Evolutionary conservation across 2,797 vertebrate genomes (phyloP).

Genomic region (Mormyrus hasselquistii): DNA sequence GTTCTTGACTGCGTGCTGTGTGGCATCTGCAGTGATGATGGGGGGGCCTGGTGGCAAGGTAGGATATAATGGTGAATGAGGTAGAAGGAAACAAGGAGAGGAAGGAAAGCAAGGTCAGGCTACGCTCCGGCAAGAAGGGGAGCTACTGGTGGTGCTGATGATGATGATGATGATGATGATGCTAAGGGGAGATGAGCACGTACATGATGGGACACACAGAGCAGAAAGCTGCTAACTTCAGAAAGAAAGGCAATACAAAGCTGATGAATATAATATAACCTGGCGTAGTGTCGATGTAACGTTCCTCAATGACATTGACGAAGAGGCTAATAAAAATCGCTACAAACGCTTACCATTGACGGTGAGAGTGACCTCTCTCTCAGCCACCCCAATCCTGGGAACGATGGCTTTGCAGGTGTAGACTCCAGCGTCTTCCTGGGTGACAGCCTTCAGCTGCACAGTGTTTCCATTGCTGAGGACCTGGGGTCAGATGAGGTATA

Average conservation of each 20-base stretch:
- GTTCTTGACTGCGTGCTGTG: conserved; percentile 71
- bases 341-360: conserved; percentile 70
- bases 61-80: not conserved
- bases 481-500: conserved; percentile 47
- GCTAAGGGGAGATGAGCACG: conserved; percentile 40
- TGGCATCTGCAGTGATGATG: conserved; percentile 70
- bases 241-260: not conserved
- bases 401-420: conserved; percentile 84
- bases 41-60: conserved; percentile 66
- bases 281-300: not conserved
- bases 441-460: conserved; percentile 72
- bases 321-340: not conserved
- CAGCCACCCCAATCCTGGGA: conserved; percentile 71
- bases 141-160: not conserved
- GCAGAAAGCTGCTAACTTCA: not conserved
- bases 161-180: conserved; percentile 13
- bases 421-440: conserved; percentile 77
- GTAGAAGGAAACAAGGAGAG: not conserved
- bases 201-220: conserved; percentile 28
- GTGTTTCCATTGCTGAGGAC: conserved; percentile 81
- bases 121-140: conserved; percentile 57
- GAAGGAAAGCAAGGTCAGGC: not conserved
- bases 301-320: not conserved
- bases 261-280: not conserved
- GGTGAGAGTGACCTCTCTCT: conserved; percentile 72